These are phyloP conservation scores for Leptodactylus fuscus DNA, from an alignment of 2,113 vertebrate genomes.

Conservation along the genomic window DNA sequence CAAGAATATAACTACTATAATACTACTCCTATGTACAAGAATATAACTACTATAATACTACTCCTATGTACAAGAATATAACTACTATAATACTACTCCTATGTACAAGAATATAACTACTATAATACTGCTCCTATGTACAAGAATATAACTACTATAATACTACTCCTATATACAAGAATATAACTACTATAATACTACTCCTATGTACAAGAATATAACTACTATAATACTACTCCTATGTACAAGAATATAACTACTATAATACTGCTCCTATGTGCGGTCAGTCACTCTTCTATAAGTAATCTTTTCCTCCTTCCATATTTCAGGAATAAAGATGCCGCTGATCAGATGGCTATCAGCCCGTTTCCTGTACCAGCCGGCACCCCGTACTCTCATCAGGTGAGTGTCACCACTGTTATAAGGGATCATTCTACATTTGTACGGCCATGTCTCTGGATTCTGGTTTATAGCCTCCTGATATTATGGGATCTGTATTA, in stretches of 20 bases:
- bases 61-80: constrained; percentile 7
- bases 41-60: constrained; percentile 18
- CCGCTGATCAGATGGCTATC: constrained; percentile 91
- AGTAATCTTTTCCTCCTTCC: not conserved
- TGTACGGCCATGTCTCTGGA: no score
- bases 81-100: constrained; percentile 4
- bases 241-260: constrained; percentile 1
- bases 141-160: constrained; percentile 20
- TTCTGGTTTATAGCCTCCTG: no score
- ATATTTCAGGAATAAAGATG: constrained; percentile 84
- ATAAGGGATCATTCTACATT: not conserved
- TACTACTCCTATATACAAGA: not conserved
- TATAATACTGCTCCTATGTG: not conserved
- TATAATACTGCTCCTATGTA: not conserved
- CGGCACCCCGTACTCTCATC: constrained; percentile 72
- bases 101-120: constrained; percentile 11
- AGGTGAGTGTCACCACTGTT: constrained; percentile 74
- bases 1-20: constrained; percentile 15
- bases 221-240: not conserved
- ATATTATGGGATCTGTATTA: no score
- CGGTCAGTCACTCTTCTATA: not conserved
- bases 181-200: constrained; percentile 14
- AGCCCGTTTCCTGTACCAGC: constrained; percentile 78
- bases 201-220: not conserved
- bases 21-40: constrained; percentile 3